Conservation (phyloP, 2,113 vertebrate genomes). For the Illadopsis cleaveri region DNA sequence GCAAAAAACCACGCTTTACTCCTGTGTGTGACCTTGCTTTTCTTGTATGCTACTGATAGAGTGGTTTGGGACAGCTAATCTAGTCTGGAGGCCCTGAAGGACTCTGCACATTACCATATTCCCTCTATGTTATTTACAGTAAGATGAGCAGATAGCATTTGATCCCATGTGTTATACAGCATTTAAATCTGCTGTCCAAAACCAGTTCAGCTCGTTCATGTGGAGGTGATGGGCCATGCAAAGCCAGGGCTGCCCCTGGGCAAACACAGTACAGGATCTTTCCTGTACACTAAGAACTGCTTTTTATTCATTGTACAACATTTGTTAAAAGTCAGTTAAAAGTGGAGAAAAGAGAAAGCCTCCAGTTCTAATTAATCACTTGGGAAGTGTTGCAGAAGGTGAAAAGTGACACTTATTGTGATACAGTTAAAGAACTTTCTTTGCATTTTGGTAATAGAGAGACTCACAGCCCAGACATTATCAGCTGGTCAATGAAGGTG, state of each 20-base stretch:
- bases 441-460: not conserved
- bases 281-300: not conserved
- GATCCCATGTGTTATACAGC: not conserved
- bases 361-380: not conserved
- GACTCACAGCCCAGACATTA: not conserved
- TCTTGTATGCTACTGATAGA: not conserved
- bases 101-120: not conserved
- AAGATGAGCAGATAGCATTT: not conserved
- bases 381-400: not conserved
- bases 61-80: not conserved
- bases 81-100: not conserved
- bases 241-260: not conserved
- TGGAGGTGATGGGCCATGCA: not conserved
- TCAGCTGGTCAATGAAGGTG: not conserved
- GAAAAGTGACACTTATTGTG: not conserved
- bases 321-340: not conserved
- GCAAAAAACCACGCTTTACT: not conserved
- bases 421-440: not conserved
- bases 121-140: not conserved
- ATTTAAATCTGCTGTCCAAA: not conserved
- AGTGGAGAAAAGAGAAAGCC: not conserved
- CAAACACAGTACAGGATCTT: not conserved
- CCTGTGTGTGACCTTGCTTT: not conserved
- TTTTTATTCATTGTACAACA: not conserved
- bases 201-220: not conserved